A percentile compares a stretch with the other conserved stretches of the same genome.
Conservation (phyloP, 2,888 invertebrate species). For the Tipula helvola region DNA sequence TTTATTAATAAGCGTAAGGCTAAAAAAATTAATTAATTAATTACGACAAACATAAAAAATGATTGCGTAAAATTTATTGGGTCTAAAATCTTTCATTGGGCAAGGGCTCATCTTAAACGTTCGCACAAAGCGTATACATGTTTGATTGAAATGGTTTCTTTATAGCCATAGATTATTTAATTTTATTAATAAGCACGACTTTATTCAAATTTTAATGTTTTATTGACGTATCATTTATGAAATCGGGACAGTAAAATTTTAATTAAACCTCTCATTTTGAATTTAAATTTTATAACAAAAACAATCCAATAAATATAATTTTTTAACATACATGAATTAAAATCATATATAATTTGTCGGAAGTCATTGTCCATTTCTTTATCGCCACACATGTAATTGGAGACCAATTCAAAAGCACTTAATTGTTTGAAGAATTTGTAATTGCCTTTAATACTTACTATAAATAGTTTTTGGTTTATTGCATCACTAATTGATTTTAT, state of each 20-base stretch:
- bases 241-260: not conserved
- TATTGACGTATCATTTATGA: not conserved
- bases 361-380: not conserved
- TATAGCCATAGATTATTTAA: too few relatives aligned
- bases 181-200: too few relatives aligned
- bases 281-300: not conserved
- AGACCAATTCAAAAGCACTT: not conserved
- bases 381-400: not conserved
- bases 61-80: too few relatives aligned
- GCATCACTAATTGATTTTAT: not conserved
- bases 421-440: not conserved
- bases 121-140: too few relatives aligned
- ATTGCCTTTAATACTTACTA: not conserved
- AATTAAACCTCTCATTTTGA: not conserved
- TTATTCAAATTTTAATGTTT: not conserved
- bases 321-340: not conserved
- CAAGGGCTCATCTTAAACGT: too few relatives aligned
- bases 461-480: not conserved
- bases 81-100: too few relatives aligned
- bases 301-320: too few relatives aligned
- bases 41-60: too few relatives aligned
- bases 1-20: too few relatives aligned
- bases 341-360: not conserved
- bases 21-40: too few relatives aligned
- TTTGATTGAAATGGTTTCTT: too few relatives aligned